Evolutionary conservation across 2,113 vertebrate species (phyloP).

Genomic region (Cyanoliseus patagonus): DNA sequence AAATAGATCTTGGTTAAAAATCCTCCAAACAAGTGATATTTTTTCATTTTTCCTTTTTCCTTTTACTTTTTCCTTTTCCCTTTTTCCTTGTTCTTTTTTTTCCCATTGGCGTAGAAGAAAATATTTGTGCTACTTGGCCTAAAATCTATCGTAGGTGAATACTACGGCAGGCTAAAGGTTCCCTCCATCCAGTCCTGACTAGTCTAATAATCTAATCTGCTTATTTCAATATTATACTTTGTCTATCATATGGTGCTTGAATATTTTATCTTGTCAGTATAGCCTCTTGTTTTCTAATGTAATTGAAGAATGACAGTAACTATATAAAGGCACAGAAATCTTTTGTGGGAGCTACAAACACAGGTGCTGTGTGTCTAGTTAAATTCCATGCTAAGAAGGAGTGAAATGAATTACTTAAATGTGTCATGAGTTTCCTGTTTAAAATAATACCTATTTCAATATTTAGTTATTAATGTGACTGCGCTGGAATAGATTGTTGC

Average conservation of each 20-base stretch:
- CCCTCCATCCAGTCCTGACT: not conserved
- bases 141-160: constrained; percentile 16
- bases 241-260: not conserved
- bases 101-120: not conserved
- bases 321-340: not conserved
- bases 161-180: constrained; percentile 4
- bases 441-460: not conserved
- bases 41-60: too few species aligned
- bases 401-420: not conserved
- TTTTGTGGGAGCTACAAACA: not conserved
- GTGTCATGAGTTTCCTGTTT: not conserved
- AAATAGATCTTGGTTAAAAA: not conserved
- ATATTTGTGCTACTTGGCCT: not conserved
- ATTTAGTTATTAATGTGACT: not conserved
- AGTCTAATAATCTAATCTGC: constrained; percentile 37
- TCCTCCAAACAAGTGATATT: not conserved
- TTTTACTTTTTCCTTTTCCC: too few species aligned
- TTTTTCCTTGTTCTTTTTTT: too few species aligned
- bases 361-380: not conserved
- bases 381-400: not conserved
- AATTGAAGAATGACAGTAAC: not conserved
- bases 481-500: not conserved
- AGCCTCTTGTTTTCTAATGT: not conserved
- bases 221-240: constrained; percentile 19
- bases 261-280: not conserved